Evolutionary conservation across 2,113 vertebrate genomes (phyloP).

Genomic region (Donacobius atricapilla): DNA sequence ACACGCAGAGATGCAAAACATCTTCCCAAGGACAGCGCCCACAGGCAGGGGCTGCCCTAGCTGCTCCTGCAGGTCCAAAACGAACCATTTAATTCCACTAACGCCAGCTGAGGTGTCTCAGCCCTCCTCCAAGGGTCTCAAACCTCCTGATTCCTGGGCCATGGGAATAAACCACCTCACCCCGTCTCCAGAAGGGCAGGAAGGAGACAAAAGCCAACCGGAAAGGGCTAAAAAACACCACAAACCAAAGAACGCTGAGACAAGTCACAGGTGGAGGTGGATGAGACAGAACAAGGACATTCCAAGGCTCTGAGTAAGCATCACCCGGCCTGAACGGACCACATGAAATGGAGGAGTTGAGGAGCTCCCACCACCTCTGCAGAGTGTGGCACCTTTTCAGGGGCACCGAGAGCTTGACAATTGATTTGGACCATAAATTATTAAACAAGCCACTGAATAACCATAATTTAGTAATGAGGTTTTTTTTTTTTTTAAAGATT

Average conservation of each 20-base stretch:
- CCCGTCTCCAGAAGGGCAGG: neutral
- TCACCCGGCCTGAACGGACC: neutral
- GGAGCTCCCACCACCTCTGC: neutral
- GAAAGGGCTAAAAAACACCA: neutral
- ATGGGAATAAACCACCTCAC: neutral
- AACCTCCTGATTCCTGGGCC: rapidly evolving
- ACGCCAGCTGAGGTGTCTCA: rapidly evolving
- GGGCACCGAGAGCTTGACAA: neutral
- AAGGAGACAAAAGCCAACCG: neutral
- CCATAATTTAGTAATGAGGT: neutral
- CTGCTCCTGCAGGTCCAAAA: neutral
- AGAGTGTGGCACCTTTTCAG: neutral
- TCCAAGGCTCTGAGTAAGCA: neutral
- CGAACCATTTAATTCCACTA: rapidly evolving
- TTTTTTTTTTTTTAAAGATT: neutral
- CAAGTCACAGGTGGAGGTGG: neutral
- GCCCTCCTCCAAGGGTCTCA: neutral
- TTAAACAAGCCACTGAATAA: neutral
- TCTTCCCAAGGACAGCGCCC: rapidly evolving
- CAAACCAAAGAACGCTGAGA: neutral
- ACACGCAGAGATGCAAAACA: neutral
- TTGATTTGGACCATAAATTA: neutral
- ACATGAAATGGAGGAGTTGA: neutral
- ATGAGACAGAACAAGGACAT: neutral
- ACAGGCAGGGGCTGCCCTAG: neutral